These are phyloP conservation scores for Xenotilapia leptura DNA, from an alignment of 2,113 vertebrate genomes.

Conservation along the genomic window DNA sequence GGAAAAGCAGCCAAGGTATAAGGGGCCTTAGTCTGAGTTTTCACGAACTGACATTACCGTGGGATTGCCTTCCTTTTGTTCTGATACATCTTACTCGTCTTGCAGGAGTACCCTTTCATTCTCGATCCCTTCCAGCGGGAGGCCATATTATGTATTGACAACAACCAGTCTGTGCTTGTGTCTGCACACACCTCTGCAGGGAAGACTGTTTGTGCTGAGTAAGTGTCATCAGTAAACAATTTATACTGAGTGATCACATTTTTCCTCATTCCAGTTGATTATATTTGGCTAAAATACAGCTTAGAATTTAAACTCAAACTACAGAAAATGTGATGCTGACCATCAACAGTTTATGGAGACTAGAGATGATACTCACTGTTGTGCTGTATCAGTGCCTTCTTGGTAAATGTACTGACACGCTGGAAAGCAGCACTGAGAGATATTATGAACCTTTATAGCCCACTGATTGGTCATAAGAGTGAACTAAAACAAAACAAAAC, in stretches of 20 bases:
- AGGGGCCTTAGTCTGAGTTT: not conserved
- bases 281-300: not conserved
- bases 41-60: not conserved
- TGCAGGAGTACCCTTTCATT: conserved; percentile 93
- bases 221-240: conserved; percentile 55
- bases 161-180: conserved; percentile 95
- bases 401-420: not conserved
- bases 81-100: not conserved
- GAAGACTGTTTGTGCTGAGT: conserved; percentile 99
- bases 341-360: not conserved
- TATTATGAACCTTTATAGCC: not conserved
- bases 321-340: not conserved
- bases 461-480: not conserved
- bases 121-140: conserved; percentile 97
- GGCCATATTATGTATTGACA: conserved; percentile 94
- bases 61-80: not conserved
- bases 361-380: not conserved
- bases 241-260: not conserved
- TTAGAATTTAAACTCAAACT: not conserved
- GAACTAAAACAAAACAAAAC: not conserved
- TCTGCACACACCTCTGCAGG: conserved; percentile 98
- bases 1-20: conserved; percentile 94
- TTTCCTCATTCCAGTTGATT: not conserved
- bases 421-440: not conserved
- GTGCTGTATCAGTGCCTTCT: not conserved